Base-by-base conservation (phyloP, 2,797 vertebrate genomes). In the Erpetoichthys calabaricus region DNA sequence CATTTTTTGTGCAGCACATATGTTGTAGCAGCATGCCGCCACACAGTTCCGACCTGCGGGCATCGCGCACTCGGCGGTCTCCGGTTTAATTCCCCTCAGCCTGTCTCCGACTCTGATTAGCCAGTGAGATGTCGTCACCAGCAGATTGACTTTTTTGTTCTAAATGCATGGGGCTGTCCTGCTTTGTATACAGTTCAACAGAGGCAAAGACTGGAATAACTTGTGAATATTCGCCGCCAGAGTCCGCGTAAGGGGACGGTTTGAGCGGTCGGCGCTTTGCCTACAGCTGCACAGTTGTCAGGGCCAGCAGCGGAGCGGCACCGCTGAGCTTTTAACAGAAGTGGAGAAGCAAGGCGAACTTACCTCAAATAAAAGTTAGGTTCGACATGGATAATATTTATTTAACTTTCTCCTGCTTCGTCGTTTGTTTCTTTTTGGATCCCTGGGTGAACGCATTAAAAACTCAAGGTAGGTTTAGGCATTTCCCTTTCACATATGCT, bases 301-400 rank as follows among this genome's bases (percentile, higher is more conserved):
- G 25, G 25, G 25, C 25, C 25, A 25, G 25, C 25, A 25, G 25
- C 25, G 25, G 25, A 25, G 25, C 25, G 25, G 25, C 25, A 25
- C 25, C 25, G 25, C 25, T 25, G 25, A 68, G 74, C 73, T 70
- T 79, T 74, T 76, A 64, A 64, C 57, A 47, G 67, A 47, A 53
- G 62, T 70, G 68, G 58, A 59, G 64, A 63, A 46, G 47, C 9
- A 53, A 53, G 41, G 4, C 4, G 25, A 3, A 42, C 47, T 8
- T 8, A 42, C 8, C 0, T 1, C 3, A 6, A 3, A 25, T 4
- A 2, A 44, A 8, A 8, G 7, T 5, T 53, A 52, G 62, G 59
- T 64, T 75, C 76, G 73, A 72, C 68, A 85, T 88, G 86, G 81
- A 82, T 73, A 82, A 72, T 74, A 68, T 79, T 62, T 75, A 77